A percentile compares a stretch with the other conserved stretches of the same genome.
Evolutionary conservation across 2,113 vertebrate species (phyloP).

Genomic region (Thermophis baileyi): DNA sequence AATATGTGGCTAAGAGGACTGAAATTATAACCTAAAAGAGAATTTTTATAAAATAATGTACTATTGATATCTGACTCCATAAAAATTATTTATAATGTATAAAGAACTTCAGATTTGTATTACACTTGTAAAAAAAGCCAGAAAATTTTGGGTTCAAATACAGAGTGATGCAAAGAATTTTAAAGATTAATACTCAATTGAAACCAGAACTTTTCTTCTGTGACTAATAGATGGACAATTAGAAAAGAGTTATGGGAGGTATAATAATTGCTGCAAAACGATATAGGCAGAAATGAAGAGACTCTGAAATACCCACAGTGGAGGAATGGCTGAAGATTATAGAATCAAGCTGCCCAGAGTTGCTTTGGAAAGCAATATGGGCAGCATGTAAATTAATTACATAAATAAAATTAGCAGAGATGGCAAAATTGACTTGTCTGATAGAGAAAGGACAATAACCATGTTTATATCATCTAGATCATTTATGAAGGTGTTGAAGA

Average conservation of each 20-base stretch:
- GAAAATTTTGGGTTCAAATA: neutral
- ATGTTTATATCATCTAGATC: too few relatives aligned
- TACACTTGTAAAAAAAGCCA: neutral
- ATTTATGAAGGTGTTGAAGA: too few relatives aligned
- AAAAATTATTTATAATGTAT: neutral
- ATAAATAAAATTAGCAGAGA: neutral
- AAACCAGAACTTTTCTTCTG: neutral
- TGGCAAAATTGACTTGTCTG: neutral
- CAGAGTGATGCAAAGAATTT: neutral
- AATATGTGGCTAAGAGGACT: neutral
- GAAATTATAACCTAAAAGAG: neutral
- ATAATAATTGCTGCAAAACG: neutral
- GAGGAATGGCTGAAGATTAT: neutral
- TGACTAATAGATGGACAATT: neutral
- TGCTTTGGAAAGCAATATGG: too few relatives aligned
- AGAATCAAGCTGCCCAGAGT: neutral
- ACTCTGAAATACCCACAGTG: neutral
- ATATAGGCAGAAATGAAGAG: neutral
- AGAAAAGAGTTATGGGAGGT: neutral
- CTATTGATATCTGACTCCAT: neutral
- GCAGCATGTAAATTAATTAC: too few relatives aligned
- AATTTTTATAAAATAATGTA: neutral
- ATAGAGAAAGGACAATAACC: neutral
- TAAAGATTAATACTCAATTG: neutral
- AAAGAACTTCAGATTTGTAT: neutral